A percentile compares a stretch with the other conserved stretches of the same genome.
phyloP scores from a whole-genome alignment of 2,888 invertebrate species.

The Choristoneura rosaceana region DNA sequence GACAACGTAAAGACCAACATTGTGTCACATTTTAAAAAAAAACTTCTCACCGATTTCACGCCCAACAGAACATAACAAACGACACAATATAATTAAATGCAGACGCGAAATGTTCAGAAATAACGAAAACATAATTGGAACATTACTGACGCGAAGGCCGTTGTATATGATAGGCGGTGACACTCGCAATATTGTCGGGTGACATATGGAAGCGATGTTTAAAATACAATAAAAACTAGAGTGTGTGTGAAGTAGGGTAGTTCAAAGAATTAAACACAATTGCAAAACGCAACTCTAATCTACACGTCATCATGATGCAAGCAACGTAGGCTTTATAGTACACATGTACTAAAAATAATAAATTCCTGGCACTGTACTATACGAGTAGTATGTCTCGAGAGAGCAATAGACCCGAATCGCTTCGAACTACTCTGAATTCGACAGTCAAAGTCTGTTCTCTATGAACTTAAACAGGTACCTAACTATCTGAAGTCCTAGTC shows the following conservation, averaged over 20 bases:
- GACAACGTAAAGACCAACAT: not conserved
- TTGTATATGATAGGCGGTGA: conserved; percentile 7
- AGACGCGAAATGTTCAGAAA: not conserved
- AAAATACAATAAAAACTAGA: not conserved
- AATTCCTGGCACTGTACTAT: no score
- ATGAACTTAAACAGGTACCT: no score
- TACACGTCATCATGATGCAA: no score
- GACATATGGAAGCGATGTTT: not conserved
- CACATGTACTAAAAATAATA: no score
- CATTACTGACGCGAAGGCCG: conserved; percentile 3
- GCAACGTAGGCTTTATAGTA: no score
- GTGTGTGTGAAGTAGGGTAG: not conserved
- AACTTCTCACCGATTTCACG: conserved; percentile 2
- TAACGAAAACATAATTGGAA: conserved; percentile 3
- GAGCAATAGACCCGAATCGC: no score
- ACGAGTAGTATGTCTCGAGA: no score
- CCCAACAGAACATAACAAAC: not conserved
- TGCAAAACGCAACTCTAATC: no score
- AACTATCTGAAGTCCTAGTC: no score
- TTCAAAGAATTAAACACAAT: no score
- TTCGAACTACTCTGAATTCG: no score
- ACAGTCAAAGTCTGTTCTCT: no score
- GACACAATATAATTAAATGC: not conserved
- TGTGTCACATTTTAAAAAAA: not conserved
- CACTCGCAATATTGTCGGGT: not conserved